Evolutionary conservation across 2,113 vertebrate species (phyloP), one percentile per base, ranked within the genome.

Genomic region (Dissostichus mawsoni): DNA sequence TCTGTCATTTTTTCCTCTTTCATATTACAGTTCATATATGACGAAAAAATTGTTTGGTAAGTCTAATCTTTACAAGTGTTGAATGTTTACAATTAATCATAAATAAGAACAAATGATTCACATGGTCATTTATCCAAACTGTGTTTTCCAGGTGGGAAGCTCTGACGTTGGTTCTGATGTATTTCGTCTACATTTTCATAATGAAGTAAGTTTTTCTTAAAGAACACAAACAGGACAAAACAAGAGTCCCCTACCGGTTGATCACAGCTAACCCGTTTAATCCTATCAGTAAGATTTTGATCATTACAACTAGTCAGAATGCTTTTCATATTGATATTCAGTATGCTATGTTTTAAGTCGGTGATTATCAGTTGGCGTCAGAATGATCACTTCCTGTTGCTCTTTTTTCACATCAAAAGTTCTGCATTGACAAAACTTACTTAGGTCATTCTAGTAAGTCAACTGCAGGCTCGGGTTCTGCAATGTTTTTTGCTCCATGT

Each of bases 41-140:
- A 99, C 5, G 98, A 99, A 91, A 97, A 96, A 58, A 97, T 99
- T 85, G 96, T 96, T 82, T 98, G 98, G 98, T 99, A 93, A 98
- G 97, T 96, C 5, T 16, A 0, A 4, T 56, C 44, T 50, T 20
- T 33, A 33, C 2, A 16, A 13, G 4, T 51, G 8, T 8, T 23
- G 44, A 29, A 17, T 36, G 18, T 8, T 64, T 44, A 33, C 23
- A 66, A 48, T 47, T 0, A 51, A 5, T 41, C 3, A 20, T 1
- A 16, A 61, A 20, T 14, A 50, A 41, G 36, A 41, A 41, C 36
- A 41, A 41, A 55, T 17, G 17, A 16, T 64, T 80, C 4, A 51
- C 5, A 45, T 45, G 10, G n/a, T 76, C 0, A 58, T 18, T 70
- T 2, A 80, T 41, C 47, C 11, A 0, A 47, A 52, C 33, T 62